phyloP scores from a whole-genome alignment of 2,113 vertebrate species.

The Electrona antarctica region DNA sequence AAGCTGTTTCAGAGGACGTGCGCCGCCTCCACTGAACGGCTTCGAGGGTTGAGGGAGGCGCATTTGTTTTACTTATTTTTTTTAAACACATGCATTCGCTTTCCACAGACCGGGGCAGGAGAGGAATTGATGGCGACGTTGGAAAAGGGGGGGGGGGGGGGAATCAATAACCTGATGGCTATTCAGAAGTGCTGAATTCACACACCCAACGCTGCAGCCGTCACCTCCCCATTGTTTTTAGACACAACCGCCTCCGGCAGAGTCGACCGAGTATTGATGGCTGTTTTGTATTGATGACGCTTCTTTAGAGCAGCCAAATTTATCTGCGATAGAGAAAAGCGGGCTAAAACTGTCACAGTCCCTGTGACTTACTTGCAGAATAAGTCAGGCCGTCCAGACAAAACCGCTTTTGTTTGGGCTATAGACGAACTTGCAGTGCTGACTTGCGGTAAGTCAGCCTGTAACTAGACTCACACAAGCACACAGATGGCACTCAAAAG shows the following conservation, averaged over 20 bases:
- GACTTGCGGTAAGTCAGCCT: conserved; percentile 36
- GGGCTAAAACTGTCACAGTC: conserved; percentile 27
- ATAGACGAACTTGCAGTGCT: conserved; percentile 31
- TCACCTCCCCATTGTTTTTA: conserved; percentile 46
- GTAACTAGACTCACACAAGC: conserved; percentile 3
- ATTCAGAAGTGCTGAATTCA: conserved; percentile 73
- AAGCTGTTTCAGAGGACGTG: conserved; percentile 25
- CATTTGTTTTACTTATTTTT: background rate
- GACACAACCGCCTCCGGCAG: conserved; percentile 57
- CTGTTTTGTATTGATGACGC: conserved; percentile 60
- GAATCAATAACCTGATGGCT: conserved; percentile 65
- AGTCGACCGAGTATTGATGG: conserved; percentile 46
- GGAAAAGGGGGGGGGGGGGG: conserved; percentile 29
- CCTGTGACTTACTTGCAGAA: conserved; percentile 23
- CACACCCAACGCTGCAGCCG: conserved; percentile 26
- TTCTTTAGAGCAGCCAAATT: conserved; percentile 46
- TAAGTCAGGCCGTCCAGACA: background rate
- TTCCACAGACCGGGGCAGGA: conserved; percentile 43
- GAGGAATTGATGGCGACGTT: conserved; percentile 57
- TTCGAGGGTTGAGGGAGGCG: background rate
- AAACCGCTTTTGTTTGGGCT: conserved; percentile 40
- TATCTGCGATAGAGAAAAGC: conserved; percentile 39
- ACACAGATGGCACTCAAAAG: conserved; percentile 14
- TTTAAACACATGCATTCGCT: conserved; percentile 39
- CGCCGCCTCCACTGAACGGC: conserved; percentile 12